Base-by-base conservation (phyloP, 2,888 invertebrate genomes). In the Megalurothrips usitatus region DNA sequence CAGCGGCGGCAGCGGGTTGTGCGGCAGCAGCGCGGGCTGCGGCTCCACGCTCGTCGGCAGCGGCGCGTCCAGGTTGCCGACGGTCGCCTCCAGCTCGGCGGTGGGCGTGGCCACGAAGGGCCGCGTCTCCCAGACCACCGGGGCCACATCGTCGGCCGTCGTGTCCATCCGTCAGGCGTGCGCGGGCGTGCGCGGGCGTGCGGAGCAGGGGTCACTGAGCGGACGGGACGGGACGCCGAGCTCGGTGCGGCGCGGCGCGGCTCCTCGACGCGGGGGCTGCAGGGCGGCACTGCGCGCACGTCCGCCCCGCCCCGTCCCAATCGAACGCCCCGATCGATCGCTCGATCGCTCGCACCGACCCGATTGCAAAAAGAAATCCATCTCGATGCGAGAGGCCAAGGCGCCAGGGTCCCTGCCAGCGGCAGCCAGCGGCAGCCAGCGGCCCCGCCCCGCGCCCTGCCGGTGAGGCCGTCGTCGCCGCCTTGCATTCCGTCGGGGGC, bases 351-450 rank as follows among this genome's bases (percentile, higher is more conserved):
- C 58, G n/a, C 26, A 26, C 12, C 68, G 68, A 75, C 68, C 68
- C 68, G 26, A 75, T 75, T 75, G 68, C 68, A 75, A 75, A 75
- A 75, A 75, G 68, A 75, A 75, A 75, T 75, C 68, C 68, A 75
- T 75, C 68, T 75, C 68, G 68, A 75, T 75, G 11, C 68, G 68
- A 75, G 68, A 26, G 68, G 68, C 68, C 68, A 75, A 75, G 68
- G 68, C 68, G 12, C 68, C 23, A 12, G 26, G 68, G 68, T 11
- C 0, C 23, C 11, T 0, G 26, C 11, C 23, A 23, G 23, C n/a
- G 68, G 26, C 26, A 1, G 23, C 68, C 23, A 3, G 23, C 68
- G 9, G 4, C 63, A 63, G 19, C 63, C 19, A 3, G 63, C n/a
- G 14, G 63, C 63, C 11, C 58, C 58, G 58, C 58, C 58, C 58